Evolutionary conservation across 2,888 invertebrate species (phyloP).

Genomic region (Campopleginae sp.): DNA sequence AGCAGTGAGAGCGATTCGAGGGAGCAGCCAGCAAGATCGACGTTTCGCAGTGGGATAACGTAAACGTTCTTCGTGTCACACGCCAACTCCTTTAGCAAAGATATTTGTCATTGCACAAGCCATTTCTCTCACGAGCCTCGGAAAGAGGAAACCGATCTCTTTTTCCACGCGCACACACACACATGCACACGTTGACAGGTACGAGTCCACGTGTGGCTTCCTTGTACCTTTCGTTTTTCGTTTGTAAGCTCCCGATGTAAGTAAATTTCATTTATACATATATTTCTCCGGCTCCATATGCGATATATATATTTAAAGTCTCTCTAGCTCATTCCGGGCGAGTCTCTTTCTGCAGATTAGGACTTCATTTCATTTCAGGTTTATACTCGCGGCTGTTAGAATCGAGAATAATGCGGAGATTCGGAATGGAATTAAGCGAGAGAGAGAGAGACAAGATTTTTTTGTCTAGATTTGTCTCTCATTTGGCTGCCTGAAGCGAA

Average conservation of each 20-base stretch:
- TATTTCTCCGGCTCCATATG: not conserved
- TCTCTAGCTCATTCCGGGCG: constrained; percentile 29
- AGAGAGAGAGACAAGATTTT: constrained; percentile 5
- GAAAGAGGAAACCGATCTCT: constrained; percentile 20
- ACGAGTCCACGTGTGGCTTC: not conserved
- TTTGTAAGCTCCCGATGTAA: constrained; percentile 30
- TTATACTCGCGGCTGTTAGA: constrained; percentile 29
- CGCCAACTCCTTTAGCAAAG: constrained; percentile 64
- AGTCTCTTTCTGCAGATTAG: constrained; percentile 56
- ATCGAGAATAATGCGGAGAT: constrained; percentile 56
- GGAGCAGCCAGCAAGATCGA: constrained; percentile 54
- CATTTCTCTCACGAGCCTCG: constrained; percentile 60
- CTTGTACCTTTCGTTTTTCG: constrained; percentile 44
- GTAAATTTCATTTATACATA: constrained; percentile 30
- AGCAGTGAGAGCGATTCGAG: constrained; percentile 59
- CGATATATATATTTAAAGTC: not conserved
- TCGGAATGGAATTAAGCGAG: constrained; percentile 35
- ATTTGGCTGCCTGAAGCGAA: constrained; percentile 53
- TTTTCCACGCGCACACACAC: not conserved
- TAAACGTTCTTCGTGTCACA: constrained; percentile 66
- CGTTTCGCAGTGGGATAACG: constrained; percentile 64
- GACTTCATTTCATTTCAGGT: constrained; percentile 68
- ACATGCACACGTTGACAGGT: no score
- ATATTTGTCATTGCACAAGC: constrained; percentile 66
- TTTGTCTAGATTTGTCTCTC: constrained; percentile 25